A percentile compares a stretch with the other conserved stretches of the same genome.
phyloP scores from a whole-genome alignment of 1,140 invertebrate genomes.

The Drosophila ohnishii region DNA sequence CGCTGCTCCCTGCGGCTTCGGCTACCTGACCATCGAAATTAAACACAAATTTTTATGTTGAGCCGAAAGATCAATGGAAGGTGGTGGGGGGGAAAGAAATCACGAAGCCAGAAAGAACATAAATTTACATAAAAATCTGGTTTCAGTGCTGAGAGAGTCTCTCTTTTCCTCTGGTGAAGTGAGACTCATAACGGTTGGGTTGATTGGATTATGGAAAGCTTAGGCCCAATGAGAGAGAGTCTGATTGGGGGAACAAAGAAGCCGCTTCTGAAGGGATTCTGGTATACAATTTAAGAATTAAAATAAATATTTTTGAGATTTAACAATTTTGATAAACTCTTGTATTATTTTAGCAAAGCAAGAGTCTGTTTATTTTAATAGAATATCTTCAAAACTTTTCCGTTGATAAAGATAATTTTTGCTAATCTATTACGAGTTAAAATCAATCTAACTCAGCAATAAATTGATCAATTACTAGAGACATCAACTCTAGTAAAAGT shows the following conservation, averaged over 20 bases:
- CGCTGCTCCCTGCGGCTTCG: constrained; percentile 25
- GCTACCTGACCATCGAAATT: constrained; percentile 72
- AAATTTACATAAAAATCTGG: constrained; percentile 77
- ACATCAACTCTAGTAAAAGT: background rate
- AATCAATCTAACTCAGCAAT: background rate
- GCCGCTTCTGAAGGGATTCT: constrained; percentile 1
- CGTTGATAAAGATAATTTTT: background rate
- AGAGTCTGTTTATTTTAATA: background rate
- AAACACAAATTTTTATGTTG: constrained; percentile 71
- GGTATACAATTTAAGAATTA: background rate
- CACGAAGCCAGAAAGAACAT: constrained; percentile 50
- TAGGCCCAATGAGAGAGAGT: constrained; percentile 61
- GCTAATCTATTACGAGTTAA: background rate
- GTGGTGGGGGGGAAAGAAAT: constrained; percentile 46
- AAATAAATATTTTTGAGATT: background rate
- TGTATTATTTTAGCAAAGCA: background rate
- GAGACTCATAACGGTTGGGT: constrained; percentile 41
- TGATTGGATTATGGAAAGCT: constrained; percentile 26
- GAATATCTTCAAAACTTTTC: background rate
- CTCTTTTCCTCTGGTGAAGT: constrained; percentile 2
- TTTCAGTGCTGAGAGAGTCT: constrained; percentile 28
- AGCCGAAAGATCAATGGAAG: constrained; percentile 65
- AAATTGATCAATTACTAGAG: constrained; percentile 2
- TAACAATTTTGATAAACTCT: too few species aligned
- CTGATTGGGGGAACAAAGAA: constrained; percentile 30